These are phyloP conservation scores for Peromyscus attwateri DNA, from an alignment of 2,797 vertebrate genomes.

Conservation along the genomic window DNA sequence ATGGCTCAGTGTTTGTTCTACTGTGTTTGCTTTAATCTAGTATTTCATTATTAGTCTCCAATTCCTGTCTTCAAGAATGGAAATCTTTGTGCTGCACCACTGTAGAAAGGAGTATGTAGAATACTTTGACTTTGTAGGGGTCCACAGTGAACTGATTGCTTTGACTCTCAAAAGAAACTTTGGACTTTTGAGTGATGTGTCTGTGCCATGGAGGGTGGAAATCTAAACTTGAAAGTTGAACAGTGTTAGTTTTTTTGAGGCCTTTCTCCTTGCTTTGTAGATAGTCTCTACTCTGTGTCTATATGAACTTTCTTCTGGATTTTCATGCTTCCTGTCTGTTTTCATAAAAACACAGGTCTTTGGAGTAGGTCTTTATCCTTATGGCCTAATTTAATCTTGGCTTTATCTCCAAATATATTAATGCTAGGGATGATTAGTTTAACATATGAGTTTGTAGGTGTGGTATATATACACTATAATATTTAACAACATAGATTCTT, in stretches of 20 bases:
- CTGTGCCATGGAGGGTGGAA: background rate
- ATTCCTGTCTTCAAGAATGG: background rate
- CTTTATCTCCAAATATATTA: background rate
- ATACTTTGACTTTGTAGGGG: background rate
- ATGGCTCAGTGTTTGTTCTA: background rate
- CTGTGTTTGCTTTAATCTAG: background rate
- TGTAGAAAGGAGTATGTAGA: background rate
- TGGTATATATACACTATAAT: background rate
- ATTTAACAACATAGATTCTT: background rate
- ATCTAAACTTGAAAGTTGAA: background rate
- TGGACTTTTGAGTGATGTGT: background rate
- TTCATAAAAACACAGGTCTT: background rate
- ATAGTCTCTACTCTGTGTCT: background rate
- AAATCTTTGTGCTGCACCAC: background rate
- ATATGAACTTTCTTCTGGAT: background rate
- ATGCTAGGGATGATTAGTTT: background rate
- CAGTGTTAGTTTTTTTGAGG: background rate
- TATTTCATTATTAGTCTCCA: background rate
- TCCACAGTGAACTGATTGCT: background rate
- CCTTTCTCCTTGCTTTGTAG: background rate
- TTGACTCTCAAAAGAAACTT: background rate
- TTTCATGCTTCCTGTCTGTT: background rate
- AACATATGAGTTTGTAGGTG: background rate
- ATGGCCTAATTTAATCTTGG: background rate
- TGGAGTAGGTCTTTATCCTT: background rate